phyloP scores from a whole-genome alignment of 2,113 vertebrate species.

The Neogale vison region DNA sequence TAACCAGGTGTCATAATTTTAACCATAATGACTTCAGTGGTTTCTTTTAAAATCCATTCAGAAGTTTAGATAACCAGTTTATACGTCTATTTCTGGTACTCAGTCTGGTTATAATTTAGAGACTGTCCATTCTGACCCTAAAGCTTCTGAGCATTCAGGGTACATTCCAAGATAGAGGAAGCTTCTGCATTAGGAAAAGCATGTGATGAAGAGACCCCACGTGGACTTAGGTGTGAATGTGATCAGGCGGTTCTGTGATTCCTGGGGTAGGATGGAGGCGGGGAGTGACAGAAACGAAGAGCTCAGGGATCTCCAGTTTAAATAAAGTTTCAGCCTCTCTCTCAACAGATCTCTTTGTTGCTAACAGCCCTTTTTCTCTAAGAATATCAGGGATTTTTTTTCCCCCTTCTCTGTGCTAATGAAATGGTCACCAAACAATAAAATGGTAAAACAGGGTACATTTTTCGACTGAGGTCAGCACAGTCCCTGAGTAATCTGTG shows the following conservation, averaged over 20 bases:
- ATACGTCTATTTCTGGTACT: neutral
- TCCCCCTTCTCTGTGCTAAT: neutral
- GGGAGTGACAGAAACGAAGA: neutral
- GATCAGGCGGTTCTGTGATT: neutral
- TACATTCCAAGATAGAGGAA: neutral
- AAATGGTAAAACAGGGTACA: neutral
- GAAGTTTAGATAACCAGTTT: neutral
- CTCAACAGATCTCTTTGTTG: neutral
- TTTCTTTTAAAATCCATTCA: neutral
- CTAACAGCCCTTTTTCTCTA: neutral
- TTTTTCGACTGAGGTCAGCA: slow-evolving; percentile 3
- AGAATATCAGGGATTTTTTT: neutral
- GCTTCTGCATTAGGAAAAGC: neutral
- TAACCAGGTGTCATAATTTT: neutral
- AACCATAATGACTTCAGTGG: neutral
- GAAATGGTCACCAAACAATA: slow-evolving; percentile 3
- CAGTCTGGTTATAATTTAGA: neutral
- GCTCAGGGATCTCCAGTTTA: neutral
- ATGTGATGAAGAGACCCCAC: neutral
- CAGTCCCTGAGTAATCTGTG: neutral
- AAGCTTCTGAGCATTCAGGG: neutral
- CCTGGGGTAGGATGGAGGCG: neutral
- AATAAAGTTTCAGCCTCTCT: neutral
- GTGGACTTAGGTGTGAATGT: neutral
- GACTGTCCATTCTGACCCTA: neutral